A percentile compares a stretch with the other conserved stretches of the same genome.
phyloP scores from a whole-genome alignment of 2,113 vertebrate species.

The Prionailurus viverrinus region DNA sequence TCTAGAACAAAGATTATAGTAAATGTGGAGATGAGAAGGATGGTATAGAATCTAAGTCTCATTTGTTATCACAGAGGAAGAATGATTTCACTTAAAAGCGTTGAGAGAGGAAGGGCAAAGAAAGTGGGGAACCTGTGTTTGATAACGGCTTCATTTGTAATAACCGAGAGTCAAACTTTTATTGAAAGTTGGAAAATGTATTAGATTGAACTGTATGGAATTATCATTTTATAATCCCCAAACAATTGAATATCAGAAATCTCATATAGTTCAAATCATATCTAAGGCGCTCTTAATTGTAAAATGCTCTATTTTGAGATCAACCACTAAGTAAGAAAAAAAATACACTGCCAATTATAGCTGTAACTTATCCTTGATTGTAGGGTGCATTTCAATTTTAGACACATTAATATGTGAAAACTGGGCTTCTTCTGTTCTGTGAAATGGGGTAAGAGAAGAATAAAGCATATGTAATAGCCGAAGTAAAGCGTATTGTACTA shows the following conservation, averaged over 20 bases:
- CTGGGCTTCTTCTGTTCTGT: not conserved
- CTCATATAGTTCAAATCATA: not conserved
- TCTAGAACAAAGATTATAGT: not conserved
- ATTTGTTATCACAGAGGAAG: not conserved
- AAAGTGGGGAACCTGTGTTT: not conserved
- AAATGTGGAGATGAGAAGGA: not conserved
- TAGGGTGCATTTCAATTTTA: not conserved
- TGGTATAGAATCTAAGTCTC: not conserved
- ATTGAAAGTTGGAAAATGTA: constrained; percentile 27
- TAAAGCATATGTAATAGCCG: not conserved
- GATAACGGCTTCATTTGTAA: not conserved
- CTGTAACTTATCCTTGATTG: not conserved
- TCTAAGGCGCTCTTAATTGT: not conserved
- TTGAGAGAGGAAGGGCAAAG: not conserved
- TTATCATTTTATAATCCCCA: not conserved
- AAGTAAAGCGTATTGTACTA: not conserved
- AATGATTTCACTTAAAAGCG: not conserved
- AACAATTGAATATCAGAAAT: not conserved
- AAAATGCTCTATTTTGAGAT: constrained; percentile 22
- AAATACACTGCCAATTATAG: not conserved
- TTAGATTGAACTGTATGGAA: not conserved
- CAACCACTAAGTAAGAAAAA: not conserved
- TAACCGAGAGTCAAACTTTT: not conserved
- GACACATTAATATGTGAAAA: not conserved
- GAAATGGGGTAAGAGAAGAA: not conserved